phyloP scores from a whole-genome alignment of 2,797 vertebrate genomes.

The Fundulus diaphanus region DNA sequence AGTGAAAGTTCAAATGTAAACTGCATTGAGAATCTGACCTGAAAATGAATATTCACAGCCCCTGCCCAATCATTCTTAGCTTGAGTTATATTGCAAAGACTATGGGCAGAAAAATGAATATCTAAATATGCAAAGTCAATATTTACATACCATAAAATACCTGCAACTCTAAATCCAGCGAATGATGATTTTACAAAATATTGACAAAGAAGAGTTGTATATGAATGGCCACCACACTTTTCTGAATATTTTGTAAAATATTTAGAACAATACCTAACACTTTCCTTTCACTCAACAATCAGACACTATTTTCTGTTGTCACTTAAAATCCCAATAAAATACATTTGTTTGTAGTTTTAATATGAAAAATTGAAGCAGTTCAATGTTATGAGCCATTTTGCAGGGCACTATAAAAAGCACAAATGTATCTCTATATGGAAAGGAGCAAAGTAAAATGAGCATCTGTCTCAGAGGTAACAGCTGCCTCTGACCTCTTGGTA shows the following conservation, averaged over 20 bases:
- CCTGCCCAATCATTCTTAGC: too few relatives aligned
- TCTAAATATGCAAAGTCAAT: too few relatives aligned
- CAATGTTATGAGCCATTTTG: not conserved
- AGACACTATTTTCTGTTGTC: not conserved
- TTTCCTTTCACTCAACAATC: not conserved
- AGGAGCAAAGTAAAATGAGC: constrained; percentile 50
- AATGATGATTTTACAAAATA: not conserved
- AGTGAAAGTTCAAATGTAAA: too few relatives aligned
- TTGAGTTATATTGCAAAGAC: too few relatives aligned
- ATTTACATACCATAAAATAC: too few relatives aligned
- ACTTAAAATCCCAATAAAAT: not conserved
- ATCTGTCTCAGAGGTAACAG: constrained; percentile 35
- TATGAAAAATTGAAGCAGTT: not conserved
- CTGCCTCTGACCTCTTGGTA: constrained; percentile 44
- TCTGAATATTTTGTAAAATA: not conserved
- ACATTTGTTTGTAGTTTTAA: not conserved
- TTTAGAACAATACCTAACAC: not conserved
- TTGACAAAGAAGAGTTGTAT: not conserved
- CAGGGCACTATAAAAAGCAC: constrained; percentile 3
- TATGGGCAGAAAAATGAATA: too few relatives aligned
- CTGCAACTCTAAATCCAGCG: too few relatives aligned
- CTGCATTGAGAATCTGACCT: too few relatives aligned
- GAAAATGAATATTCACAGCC: too few relatives aligned
- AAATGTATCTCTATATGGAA: constrained; percentile 33
- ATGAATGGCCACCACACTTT: not conserved